Conservation (phyloP, 2,888 invertebrate species). For the Galeopsomyia nigrocyanea region DNA sequence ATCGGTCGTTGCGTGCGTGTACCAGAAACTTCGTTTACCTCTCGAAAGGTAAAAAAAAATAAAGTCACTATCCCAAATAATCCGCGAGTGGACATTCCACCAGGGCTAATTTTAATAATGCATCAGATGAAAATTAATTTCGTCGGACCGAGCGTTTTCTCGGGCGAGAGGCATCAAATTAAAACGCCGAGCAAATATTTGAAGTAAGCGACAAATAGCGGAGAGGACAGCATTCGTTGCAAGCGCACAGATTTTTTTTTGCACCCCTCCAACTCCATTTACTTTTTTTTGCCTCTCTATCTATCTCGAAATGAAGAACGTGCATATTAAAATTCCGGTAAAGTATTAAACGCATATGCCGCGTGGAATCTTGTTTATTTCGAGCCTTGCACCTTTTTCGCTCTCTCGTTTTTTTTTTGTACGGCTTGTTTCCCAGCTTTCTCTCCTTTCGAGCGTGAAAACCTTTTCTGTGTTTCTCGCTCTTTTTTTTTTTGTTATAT, state of each 20-base stretch:
- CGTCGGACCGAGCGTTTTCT: background rate
- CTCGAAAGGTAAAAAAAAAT: too few species aligned
- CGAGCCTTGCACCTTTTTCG: constrained; percentile 6
- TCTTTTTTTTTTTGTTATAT: background rate
- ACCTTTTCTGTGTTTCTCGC: constrained; percentile 12
- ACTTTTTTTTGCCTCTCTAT: background rate
- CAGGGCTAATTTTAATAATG: constrained; percentile 43
- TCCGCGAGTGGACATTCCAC: background rate
- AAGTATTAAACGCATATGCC: constrained; percentile 31
- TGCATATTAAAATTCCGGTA: constrained; percentile 44
- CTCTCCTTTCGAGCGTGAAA: background rate
- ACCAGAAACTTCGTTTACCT: too few species aligned
- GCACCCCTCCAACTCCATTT: background rate
- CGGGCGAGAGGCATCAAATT: constrained; percentile 27
- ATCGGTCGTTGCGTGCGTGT: too few species aligned
- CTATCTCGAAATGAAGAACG: constrained; percentile 40
- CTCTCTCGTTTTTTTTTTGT: background rate
- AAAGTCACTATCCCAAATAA: too few species aligned
- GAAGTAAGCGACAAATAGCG: constrained; percentile 35
- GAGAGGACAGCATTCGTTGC: constrained; percentile 6
- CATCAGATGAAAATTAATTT: constrained; percentile 43
- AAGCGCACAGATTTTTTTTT: constrained; percentile 10
- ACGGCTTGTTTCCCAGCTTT: background rate
- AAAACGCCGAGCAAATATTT: constrained; percentile 44
- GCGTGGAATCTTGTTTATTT: constrained; percentile 34